Percentiles rank a stretch among this genome's conserved stretches.
Evolutionary conservation across 2,797 vertebrate species (phyloP).

Genomic region (Mormyrops attenuatus): DNA sequence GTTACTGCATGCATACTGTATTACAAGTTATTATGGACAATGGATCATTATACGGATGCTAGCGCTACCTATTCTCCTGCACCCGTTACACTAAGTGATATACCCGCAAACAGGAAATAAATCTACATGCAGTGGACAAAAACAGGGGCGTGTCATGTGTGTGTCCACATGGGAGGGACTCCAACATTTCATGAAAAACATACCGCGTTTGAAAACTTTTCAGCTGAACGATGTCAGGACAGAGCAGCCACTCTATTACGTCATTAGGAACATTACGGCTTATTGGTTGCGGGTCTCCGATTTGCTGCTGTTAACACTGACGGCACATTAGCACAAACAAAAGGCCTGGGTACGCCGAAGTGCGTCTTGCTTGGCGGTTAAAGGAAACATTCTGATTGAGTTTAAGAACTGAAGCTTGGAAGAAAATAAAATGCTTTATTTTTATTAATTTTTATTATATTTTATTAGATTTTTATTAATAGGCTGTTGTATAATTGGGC

Average conservation of each 20-base stretch:
- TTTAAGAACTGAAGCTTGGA: background rate
- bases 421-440: background rate
- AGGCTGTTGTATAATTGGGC: background rate
- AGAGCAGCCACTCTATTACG: background rate
- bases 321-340: too few relatives aligned
- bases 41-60: background rate
- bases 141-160: background rate
- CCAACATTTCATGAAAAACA: background rate
- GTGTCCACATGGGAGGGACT: background rate
- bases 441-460: background rate
- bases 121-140: background rate
- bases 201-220: background rate
- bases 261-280: background rate
- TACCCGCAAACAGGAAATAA: background rate
- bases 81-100: background rate
- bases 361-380: background rate
- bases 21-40: background rate
- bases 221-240: background rate
- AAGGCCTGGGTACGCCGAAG: background rate
- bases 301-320: background rate
- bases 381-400: background rate
- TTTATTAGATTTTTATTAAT: background rate
- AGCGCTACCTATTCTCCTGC: background rate
- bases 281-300: background rate
- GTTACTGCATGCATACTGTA: background rate